Evolutionary conservation across 2,113 vertebrate genomes (phyloP).

Genomic region (Anolis sagrei): DNA sequence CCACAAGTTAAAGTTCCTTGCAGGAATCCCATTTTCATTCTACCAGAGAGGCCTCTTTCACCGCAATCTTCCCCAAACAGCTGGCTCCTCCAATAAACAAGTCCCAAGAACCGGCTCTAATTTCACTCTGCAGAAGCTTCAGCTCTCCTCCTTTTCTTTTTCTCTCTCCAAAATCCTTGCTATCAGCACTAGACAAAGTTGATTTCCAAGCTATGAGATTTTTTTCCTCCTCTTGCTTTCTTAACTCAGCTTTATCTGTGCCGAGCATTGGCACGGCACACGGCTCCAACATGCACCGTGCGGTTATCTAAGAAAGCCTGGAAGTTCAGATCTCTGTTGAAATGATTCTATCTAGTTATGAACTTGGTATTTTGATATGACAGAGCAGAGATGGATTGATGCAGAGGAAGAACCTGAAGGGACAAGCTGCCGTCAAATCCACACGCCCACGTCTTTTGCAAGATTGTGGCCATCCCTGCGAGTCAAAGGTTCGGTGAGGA

Average conservation of each 20-base stretch:
- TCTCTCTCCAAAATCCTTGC: not conserved
- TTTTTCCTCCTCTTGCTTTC: not conserved
- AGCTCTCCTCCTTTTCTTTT: not conserved
- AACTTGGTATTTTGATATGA: not conserved
- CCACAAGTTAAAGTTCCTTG: not conserved
- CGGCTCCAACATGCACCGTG: not conserved
- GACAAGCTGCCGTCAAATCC: not conserved
- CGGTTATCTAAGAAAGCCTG: not conserved
- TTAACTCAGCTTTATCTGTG: constrained; percentile 9
- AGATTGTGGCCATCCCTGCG: not conserved
- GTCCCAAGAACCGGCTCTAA: constrained; percentile 2
- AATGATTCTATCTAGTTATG: not conserved
- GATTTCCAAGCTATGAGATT: not conserved
- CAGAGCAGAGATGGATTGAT: constrained; percentile 5
- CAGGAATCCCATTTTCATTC: not conserved
- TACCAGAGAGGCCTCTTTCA: not conserved
- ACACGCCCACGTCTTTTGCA: not conserved
- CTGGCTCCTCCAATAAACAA: not conserved
- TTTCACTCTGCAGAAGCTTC: not conserved
- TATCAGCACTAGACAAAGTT: not conserved
- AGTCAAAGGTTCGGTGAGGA: not conserved
- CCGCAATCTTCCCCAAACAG: not conserved
- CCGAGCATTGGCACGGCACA: not conserved
- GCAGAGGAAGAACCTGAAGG: not conserved
- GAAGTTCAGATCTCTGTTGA: constrained; percentile 5